phyloP scores from a whole-genome alignment of 2,113 vertebrate genomes.

The Natator depressus region DNA sequence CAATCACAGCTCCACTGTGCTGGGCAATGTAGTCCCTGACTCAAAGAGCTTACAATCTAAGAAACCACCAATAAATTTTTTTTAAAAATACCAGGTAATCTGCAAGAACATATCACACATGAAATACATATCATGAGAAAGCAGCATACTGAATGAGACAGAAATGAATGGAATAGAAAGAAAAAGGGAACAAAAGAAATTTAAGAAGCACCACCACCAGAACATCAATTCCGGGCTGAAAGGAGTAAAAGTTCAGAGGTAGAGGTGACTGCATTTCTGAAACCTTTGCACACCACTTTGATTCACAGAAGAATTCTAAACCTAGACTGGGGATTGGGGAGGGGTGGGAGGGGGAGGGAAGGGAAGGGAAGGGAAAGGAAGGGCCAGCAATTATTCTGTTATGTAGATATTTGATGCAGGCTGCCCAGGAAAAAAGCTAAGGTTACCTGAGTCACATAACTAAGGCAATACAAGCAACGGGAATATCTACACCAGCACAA shows the following conservation, averaged over 20 bases:
- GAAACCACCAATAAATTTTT: background rate
- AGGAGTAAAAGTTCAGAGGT: background rate
- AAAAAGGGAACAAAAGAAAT: background rate
- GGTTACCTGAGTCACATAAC: background rate
- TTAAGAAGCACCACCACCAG: background rate
- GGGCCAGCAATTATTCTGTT: background rate
- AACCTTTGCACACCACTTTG: fast-evolving
- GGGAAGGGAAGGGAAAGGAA: background rate
- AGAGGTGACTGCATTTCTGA: background rate
- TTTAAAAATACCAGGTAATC: background rate
- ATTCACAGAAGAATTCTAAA: background rate
- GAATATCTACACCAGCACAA: background rate
- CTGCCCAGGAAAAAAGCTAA: background rate
- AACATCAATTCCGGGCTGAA: background rate
- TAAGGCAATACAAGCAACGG: background rate
- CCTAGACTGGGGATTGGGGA: background rate
- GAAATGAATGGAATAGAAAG: background rate
- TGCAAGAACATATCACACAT: background rate
- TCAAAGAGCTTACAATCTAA: background rate
- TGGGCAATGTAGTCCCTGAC: background rate
- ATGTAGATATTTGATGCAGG: background rate
- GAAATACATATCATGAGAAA: background rate
- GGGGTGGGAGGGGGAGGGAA: too few species aligned
- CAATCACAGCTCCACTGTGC: background rate
- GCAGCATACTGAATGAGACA: background rate